Evolutionary conservation across 2,888 invertebrate genomes (phyloP).

Genomic region (Hyposoter dolosus): DNA sequence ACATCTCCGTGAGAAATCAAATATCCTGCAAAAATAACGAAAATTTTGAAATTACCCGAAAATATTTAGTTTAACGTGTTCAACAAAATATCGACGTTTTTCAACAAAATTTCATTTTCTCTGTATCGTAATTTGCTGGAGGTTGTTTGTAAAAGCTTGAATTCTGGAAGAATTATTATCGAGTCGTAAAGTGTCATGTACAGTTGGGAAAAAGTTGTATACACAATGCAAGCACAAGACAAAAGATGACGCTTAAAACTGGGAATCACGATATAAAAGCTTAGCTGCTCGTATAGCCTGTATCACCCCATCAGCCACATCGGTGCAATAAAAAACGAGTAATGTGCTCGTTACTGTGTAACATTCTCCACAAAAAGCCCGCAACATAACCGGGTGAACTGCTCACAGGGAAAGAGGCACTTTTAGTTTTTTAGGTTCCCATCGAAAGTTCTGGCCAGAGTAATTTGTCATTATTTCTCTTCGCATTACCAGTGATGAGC

Average conservation of each 20-base stretch:
- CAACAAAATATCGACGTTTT: too few species aligned
- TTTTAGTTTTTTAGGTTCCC: neutral
- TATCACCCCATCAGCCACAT: conserved; percentile 7
- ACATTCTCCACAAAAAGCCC: neutral
- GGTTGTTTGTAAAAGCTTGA: neutral
- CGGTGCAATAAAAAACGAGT: neutral
- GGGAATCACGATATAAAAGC: conserved; percentile 4
- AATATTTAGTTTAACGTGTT: too few species aligned
- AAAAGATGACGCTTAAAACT: conserved; percentile 8
- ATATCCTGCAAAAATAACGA: too few species aligned
- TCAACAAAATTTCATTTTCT: too few species aligned
- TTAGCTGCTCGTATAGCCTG: neutral
- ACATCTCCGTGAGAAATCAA: too few species aligned
- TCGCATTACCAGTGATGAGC: neutral
- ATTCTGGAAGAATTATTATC: neutral
- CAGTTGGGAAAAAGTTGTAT: neutral
- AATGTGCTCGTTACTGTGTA: conserved; percentile 5
- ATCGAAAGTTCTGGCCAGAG: neutral
- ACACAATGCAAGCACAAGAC: neutral
- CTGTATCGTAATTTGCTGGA: neutral
- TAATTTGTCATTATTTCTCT: neutral
- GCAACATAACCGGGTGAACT: neutral
- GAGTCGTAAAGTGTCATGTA: conserved; percentile 1
- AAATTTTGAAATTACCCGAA: too few species aligned
- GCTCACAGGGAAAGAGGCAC: neutral